phyloP scores from a whole-genome alignment of 2,888 invertebrate genomes.

The Drosophila koepferae region DNA sequence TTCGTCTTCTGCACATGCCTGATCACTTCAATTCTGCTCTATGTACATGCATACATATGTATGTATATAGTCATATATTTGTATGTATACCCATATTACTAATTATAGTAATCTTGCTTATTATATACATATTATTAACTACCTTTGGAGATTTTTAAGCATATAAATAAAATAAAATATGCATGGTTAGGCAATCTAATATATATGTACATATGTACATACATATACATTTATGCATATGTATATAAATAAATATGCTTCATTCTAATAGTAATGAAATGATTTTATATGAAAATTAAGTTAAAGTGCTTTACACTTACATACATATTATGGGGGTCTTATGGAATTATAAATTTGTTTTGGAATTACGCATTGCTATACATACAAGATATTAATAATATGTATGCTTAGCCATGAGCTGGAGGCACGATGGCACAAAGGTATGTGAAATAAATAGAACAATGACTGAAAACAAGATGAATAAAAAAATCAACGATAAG shows the following conservation, averaged over 20 bases:
- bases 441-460: constrained; percentile 8
- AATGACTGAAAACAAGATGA: neutral
- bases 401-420: constrained; percentile 1
- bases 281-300: neutral
- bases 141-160: neutral
- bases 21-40: neutral
- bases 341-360: neutral
- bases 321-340: neutral
- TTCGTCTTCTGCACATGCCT: neutral
- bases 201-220: neutral
- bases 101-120: neutral
- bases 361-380: constrained; percentile 1
- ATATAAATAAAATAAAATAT: constrained; percentile 3
- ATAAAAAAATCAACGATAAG: constrained; percentile 6
- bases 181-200: neutral
- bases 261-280: neutral
- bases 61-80: neutral
- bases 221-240: too few species aligned
- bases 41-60: neutral
- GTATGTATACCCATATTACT: neutral
- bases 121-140: neutral
- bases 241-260: neutral
- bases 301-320: neutral
- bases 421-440: neutral
- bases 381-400: neutral